Evolutionary conservation across 2,113 vertebrate species (phyloP).

Genomic region (Hippocampus abdominalis): DNA sequence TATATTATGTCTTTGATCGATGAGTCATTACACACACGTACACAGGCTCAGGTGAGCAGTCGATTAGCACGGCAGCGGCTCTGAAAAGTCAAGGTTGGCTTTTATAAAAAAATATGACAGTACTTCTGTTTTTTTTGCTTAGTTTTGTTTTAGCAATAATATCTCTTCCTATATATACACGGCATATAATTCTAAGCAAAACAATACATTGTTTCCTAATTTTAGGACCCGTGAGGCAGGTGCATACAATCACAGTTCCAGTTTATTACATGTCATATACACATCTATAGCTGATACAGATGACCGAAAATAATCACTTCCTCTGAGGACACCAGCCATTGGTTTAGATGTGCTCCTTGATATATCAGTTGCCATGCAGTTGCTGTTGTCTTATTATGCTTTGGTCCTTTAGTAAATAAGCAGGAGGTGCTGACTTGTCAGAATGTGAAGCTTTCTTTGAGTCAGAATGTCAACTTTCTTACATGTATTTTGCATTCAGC

Average conservation of each 20-base stretch:
- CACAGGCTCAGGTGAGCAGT: constrained; percentile 25
- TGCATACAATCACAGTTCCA: too few species aligned
- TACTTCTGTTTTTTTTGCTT: not conserved
- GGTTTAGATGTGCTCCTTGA: not conserved
- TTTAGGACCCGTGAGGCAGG: too few species aligned
- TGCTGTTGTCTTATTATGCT: not conserved
- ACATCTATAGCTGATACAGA: not conserved
- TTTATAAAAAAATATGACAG: not conserved
- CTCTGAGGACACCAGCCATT: not conserved
- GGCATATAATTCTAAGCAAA: too few species aligned
- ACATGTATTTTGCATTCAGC: too few species aligned
- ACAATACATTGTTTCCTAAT: too few species aligned
- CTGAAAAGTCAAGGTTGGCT: not conserved
- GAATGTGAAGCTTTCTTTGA: too few species aligned
- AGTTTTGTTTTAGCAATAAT: not conserved
- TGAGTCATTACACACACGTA: constrained; percentile 21
- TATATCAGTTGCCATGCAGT: too few species aligned
- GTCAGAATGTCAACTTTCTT: too few species aligned
- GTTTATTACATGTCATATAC: too few species aligned
- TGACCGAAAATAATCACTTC: not conserved
- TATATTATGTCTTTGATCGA: constrained; percentile 28
- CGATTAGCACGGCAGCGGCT: constrained; percentile 18
- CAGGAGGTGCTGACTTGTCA: too few species aligned
- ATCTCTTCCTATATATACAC: not conserved
- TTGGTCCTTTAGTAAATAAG: too few species aligned